Evolutionary conservation across 2,113 vertebrate species (phyloP).

Genomic region (Menidia beryllina): DNA sequence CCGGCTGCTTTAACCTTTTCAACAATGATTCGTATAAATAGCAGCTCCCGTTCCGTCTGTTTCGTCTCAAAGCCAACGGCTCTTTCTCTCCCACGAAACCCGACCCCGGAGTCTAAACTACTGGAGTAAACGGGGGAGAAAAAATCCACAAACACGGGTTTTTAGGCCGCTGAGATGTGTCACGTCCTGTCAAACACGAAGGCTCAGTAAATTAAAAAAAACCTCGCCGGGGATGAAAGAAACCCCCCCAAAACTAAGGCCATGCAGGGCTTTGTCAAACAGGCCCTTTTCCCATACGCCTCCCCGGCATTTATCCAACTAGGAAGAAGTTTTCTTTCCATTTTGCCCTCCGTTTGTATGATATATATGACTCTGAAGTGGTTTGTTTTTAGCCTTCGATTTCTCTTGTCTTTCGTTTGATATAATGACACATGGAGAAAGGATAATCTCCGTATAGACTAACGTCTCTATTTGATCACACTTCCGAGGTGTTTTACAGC

Average conservation of each 20-base stretch:
- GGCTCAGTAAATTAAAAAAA: conserved; percentile 43
- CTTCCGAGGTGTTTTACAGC: conserved; percentile 29
- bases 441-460: conserved; percentile 25
- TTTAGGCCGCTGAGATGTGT: conserved; percentile 42
- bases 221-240: too few relatives aligned
- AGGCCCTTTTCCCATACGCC: conserved; percentile 31
- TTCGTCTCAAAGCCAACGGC: conserved; percentile 67
- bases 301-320: conserved; percentile 22
- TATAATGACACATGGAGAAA: conserved; percentile 50
- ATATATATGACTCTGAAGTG: conserved; percentile 63
- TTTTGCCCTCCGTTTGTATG: conserved; percentile 17
- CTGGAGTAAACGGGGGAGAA: conserved; percentile 59
- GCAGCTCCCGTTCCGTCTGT: conserved; percentile 63
- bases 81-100: conserved; percentile 58
- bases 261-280: conserved; percentile 35
- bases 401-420: conserved; percentile 60
- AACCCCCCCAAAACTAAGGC: conserved; percentile 28
- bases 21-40: conserved; percentile 77
- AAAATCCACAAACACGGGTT: conserved; percentile 51
- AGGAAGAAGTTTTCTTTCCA: conserved; percentile 22
- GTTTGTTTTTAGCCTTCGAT: conserved; percentile 66
- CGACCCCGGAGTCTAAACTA: conserved; percentile 63
- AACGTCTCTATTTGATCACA: conserved; percentile 36
- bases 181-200: conserved; percentile 49
- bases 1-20: conserved; percentile 66